Evolutionary conservation across 2,113 vertebrate species (phyloP).

Genomic region (Brachypodius melanocephalos): DNA sequence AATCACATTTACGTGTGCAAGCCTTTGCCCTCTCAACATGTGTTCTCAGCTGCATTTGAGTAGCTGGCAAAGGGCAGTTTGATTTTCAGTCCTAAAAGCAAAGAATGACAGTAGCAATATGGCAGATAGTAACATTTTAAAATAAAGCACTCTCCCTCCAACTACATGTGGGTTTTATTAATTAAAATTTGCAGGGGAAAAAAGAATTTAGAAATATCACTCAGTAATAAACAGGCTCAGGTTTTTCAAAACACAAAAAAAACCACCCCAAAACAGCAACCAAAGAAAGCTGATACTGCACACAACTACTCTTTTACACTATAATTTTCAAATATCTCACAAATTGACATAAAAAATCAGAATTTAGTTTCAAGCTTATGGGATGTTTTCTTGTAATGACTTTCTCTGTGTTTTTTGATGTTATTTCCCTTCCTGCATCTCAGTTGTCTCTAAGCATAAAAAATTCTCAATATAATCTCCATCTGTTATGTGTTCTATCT

Average conservation of each 20-base stretch:
- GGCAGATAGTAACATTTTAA: neutral
- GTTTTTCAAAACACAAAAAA: neutral
- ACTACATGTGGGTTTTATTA: neutral
- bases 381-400: neutral
- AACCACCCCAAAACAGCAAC: neutral
- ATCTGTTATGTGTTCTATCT: neutral
- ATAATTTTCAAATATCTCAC: neutral
- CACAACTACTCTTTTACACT: neutral
- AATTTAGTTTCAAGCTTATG: neutral
- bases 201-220: neutral
- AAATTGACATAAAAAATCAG: neutral
- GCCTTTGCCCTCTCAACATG: constrained; percentile 60
- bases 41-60: constrained; percentile 15
- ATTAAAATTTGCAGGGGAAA: neutral
- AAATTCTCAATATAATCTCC: neutral
- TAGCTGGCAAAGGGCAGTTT: neutral
- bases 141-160: neutral
- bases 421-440: neutral
- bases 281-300: neutral
- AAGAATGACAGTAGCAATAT: neutral
- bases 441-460: neutral
- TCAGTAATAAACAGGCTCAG: neutral
- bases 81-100: constrained; percentile 15
- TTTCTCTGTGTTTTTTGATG: neutral
- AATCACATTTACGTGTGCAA: constrained; percentile 69